Evolutionary conservation across 2,113 vertebrate genomes (phyloP).

Genomic region (Empidonax traillii): DNA sequence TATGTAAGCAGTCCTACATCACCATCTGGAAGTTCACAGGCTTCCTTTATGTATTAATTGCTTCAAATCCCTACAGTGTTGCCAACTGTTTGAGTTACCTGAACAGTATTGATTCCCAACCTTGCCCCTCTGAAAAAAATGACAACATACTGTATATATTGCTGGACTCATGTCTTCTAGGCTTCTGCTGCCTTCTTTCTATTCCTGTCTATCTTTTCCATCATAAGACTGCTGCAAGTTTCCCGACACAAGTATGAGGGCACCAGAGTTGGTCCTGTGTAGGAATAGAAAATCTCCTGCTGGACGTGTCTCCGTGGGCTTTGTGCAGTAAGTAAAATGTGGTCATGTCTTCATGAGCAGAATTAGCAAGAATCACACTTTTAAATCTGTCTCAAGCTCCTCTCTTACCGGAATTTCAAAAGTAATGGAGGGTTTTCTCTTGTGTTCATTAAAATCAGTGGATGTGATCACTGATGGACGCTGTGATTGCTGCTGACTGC

Average conservation of each 20-base stretch:
- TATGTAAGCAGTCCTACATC: background rate
- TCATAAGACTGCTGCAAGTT: background rate
- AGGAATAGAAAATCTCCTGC: background rate
- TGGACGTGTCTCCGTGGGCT: background rate
- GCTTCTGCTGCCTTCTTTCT: background rate
- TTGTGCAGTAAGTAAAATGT: background rate
- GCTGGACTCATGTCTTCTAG: background rate
- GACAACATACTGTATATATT: background rate
- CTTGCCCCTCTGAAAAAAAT: background rate
- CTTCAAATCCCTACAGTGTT: background rate
- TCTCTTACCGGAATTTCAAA: background rate
- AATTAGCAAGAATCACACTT: background rate
- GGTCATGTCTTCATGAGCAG: background rate
- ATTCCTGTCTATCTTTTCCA: background rate
- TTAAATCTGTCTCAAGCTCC: background rate
- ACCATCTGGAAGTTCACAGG: background rate
- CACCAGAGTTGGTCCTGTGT: background rate
- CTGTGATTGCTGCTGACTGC: background rate
- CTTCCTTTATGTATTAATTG: background rate
- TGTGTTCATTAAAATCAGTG: background rate
- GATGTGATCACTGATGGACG: background rate
- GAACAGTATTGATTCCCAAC: background rate
- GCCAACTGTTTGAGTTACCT: background rate
- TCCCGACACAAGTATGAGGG: background rate
- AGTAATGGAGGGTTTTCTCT: background rate